These are phyloP conservation scores for Schlechtendalia chinensis DNA, from an alignment of 1,140 invertebrate genomes.

Conservation along the genomic window DNA sequence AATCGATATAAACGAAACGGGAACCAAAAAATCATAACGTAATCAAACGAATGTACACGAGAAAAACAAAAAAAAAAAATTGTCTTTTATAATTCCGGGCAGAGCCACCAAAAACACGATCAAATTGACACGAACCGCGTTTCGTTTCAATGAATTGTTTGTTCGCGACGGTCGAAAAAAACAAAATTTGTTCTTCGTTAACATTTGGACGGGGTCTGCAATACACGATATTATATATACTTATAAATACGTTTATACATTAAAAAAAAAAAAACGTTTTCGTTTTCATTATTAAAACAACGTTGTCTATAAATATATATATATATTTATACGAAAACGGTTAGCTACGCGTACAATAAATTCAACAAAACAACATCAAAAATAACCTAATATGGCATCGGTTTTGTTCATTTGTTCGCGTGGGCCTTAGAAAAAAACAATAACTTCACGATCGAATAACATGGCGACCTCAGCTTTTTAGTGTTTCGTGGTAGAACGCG, in stretches of 20 bases:
- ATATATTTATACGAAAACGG: too few relatives aligned
- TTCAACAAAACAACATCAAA: constrained; percentile 5
- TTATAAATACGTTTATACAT: constrained; percentile 5
- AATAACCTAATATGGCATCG: constrained; percentile 46
- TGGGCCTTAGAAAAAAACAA: background rate
- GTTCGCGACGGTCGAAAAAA: background rate
- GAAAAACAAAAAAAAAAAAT: background rate
- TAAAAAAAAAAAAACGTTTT: constrained; percentile 1
- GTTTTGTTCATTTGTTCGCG: background rate
- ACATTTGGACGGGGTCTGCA: constrained; percentile 31
- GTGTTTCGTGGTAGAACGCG: constrained; percentile 44
- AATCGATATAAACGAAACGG: too few relatives aligned
- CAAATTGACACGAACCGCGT: background rate
- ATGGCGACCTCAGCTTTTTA: constrained; percentile 4
- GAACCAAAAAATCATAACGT: too few relatives aligned
- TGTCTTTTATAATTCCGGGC: constrained; percentile 10
- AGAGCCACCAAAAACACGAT: constrained; percentile 9
- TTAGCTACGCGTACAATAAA: constrained; percentile 15
- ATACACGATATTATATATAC: background rate
- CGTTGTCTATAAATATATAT: constrained; percentile 10
- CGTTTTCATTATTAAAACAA: constrained; percentile 14
- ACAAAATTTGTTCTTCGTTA: background rate
- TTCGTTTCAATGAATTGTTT: too few relatives aligned
- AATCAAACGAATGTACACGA: background rate
- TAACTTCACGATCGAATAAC: background rate